Base-by-base conservation (phyloP, 2,113 vertebrate genomes). In the Bungarus multicinctus region DNA sequence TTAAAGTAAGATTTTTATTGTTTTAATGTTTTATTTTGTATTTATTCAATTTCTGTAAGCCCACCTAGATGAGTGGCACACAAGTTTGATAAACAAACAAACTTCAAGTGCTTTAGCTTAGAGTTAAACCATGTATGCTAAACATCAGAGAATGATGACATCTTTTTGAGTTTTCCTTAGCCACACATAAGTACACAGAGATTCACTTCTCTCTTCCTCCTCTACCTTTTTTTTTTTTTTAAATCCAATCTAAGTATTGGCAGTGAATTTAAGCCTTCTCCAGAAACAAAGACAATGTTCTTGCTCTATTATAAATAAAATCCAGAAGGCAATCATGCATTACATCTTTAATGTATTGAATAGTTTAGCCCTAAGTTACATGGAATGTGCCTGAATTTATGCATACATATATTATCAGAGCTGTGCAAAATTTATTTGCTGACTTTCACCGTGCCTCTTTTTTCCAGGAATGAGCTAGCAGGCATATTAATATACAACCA, bases 371-470 rank as follows among this genome's bases (percentile, higher is more conserved):
- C 74, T 81, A 92, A 89, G 47, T 50, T 14, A 45, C 90, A 90
- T 0, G 0, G 27, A 88, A 5, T 11, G 9, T 10, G 9, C 43
- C 91, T 85, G 52, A 91, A 87, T 14, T 20, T 43, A 30, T 55
- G 1, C 85, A 25, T 91, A 27, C 88, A 85, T 92, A 69, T 39
- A 47, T 85, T 92, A 85, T 81, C 43, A 16, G n/a, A 27, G 39
- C 54, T 89, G 92, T 27, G 91, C 89, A 94, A 86, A 8, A 27
- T 47, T 88, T 88, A 1, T 89, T 94, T 90, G 11, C 58, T 93
- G 9, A 55, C 1, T 0, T 57, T 58, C 57, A 34, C n/a, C 39
- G 54, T 16, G 0, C 64, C 43, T 43, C 25, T 34, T 69, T 91
- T 91, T 6, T 54, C 90, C 94, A 34, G 52, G 86, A 64, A 14